Evolutionary conservation across 2,113 vertebrate genomes (phyloP), one percentile per base, ranked within the genome.

Genomic region (Centropus bengalensis): DNA sequence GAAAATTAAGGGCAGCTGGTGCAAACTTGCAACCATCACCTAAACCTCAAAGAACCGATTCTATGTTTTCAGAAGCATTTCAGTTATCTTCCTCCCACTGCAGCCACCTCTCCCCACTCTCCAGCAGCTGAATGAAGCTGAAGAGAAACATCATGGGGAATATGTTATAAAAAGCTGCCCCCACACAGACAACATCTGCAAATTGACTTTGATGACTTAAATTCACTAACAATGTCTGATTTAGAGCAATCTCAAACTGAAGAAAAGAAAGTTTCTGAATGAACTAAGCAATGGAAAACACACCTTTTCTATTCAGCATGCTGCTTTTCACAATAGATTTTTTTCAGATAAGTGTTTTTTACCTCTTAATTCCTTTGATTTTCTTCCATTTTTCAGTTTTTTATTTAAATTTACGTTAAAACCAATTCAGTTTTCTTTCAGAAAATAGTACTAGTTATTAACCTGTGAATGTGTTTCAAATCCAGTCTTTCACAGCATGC

Each of bases 161-260:
- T 69, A 66, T 15, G 14, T 54, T 82, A 62, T 14, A 58, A 55
- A 94, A 91, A 89, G 77, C 28, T 78, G 73, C 56, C 40, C 66
- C 74, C 69, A 92, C 78, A 42, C 54, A 91, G 83, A 32, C 15
- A 64, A 9, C 14, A 77, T 22, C 79, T 91, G 89, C 60, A 82
- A 91, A 77, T 19, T 79, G 82, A 86, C 92, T 94, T 55, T 67
- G 73, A 56, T 76, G 90, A 38, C 52, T 85, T 75, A 64, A 91
- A 56, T 91, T 88, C 82, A 51, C 55, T 76, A 76, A n/a, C 6
- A 55, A 51, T 51, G 26, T 17, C 56, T 70, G 82, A 82, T 71
- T 94, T 67, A 47, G 80, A 78, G 82, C 70, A 92, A 83, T 56
- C 67, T 92, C n/a, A 58, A 56, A 69, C 33, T 6, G 7, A 89